phyloP scores from a whole-genome alignment of 2,113 vertebrate genomes.

The Orcinus orca region DNA sequence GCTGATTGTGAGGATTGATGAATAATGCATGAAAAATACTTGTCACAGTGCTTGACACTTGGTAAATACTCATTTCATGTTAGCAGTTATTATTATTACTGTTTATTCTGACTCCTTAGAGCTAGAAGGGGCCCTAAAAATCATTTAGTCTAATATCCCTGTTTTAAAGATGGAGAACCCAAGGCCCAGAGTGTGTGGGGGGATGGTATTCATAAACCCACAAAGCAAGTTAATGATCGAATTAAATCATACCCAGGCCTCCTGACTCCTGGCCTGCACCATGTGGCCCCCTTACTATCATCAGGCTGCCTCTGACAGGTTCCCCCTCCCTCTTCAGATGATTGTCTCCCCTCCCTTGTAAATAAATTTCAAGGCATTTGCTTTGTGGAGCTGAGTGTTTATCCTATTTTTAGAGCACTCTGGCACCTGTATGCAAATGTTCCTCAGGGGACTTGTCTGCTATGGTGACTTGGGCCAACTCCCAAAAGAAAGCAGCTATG shows the following conservation, averaged over 20 bases:
- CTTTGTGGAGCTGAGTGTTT: slow-evolving; percentile 33
- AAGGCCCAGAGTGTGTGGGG: not conserved
- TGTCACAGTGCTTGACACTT: not conserved
- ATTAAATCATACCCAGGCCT: not conserved
- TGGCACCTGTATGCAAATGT: slow-evolving; percentile 77
- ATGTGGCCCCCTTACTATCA: not conserved
- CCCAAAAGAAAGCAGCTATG: slow-evolving; percentile 12
- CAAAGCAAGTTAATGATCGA: not conserved
- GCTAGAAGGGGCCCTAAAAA: not conserved
- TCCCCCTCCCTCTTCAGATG: not conserved
- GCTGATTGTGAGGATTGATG: not conserved
- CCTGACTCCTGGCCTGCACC: not conserved
- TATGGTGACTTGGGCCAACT: slow-evolving; percentile 26
- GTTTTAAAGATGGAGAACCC: slow-evolving; percentile 25
- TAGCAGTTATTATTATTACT: slow-evolving; percentile 13
- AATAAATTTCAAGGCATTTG: slow-evolving; percentile 56
- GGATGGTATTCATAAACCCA: not conserved
- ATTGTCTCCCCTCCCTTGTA: not conserved
- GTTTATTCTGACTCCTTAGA: slow-evolving; percentile 12
- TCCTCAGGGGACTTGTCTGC: slow-evolving; percentile 50
- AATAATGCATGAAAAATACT: not conserved
- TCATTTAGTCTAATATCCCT: not conserved
- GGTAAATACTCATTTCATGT: not conserved
- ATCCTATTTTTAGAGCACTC: slow-evolving; percentile 65
- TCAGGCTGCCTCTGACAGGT: not conserved